A percentile compares a stretch with the other conserved stretches of the same genome.
phyloP scores from a whole-genome alignment of 2,113 vertebrate genomes.

The Diadophis punctatus region DNA sequence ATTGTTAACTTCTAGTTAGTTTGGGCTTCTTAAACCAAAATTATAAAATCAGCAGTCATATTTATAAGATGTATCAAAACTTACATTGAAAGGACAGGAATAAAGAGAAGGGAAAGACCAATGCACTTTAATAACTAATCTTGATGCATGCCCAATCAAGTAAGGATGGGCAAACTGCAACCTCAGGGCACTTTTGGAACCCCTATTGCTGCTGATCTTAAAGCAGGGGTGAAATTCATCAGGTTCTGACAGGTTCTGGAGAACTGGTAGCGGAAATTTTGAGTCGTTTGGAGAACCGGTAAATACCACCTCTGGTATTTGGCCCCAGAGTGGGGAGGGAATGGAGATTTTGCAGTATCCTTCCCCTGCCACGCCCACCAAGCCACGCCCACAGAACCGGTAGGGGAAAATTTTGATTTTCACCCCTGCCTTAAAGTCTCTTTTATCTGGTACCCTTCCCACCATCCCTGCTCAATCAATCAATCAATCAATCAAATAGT shows the following conservation, averaged over 20 bases:
- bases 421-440: too few relatives aligned
- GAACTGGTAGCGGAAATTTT: too few relatives aligned
- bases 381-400: too few relatives aligned
- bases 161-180: not conserved
- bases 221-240: too few relatives aligned
- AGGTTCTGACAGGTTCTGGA: too few relatives aligned
- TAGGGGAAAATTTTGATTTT: too few relatives aligned
- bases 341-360: too few relatives aligned
- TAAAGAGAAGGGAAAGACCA: not conserved
- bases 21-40: not conserved
- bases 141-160: not conserved
- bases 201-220: not conserved
- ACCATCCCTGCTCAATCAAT: not conserved
- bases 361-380: too few relatives aligned
- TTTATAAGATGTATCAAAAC: not conserved
- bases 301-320: too few relatives aligned
- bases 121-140: not conserved
- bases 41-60: not conserved
- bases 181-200: not conserved
- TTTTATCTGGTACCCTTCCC: not conserved
- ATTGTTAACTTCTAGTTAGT: not conserved
- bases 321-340: too few relatives aligned
- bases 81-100: not conserved
- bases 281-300: too few relatives aligned
- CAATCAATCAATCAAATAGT: not conserved